phyloP scores from a whole-genome alignment of 2,888 invertebrate species.

The Griposia aprilina region DNA sequence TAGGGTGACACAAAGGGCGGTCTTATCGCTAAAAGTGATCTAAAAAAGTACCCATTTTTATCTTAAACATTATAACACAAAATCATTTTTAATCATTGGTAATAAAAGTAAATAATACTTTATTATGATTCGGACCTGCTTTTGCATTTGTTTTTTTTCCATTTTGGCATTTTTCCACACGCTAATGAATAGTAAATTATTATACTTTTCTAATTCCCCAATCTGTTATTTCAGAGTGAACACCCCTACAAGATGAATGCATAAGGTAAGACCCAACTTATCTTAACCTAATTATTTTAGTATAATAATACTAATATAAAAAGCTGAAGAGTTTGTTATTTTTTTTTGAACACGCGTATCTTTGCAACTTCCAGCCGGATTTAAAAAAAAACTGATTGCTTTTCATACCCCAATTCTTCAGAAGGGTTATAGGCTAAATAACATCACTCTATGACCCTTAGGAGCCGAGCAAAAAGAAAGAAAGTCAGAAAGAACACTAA shows the following conservation, averaged over 20 bases:
- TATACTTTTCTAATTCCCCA: neutral
- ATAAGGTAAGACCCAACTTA: constrained; percentile 70
- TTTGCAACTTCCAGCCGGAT: neutral
- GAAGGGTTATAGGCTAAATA: neutral
- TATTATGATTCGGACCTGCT: neutral
- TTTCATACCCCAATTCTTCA: neutral
- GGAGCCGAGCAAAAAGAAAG: neutral
- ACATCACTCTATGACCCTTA: neutral
- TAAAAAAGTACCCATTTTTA: neutral
- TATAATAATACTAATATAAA: too few species aligned
- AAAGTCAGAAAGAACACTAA: neutral
- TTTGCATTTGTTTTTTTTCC: neutral
- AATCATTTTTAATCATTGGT: neutral
- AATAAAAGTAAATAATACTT: neutral
- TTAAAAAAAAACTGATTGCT: neutral
- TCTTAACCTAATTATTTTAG: too few species aligned
- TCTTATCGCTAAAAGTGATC: too few species aligned
- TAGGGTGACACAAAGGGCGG: too few species aligned
- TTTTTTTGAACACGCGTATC: neutral
- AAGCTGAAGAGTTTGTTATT: neutral
- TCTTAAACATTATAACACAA: neutral
- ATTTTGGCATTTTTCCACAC: neutral
- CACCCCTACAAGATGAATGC: constrained; percentile 68
- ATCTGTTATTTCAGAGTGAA: constrained; percentile 57
- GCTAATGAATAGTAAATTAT: neutral